These are phyloP conservation scores for Tachyglossus aculeatus DNA, from an alignment of 2,797 vertebrate species.

Conservation along the genomic window DNA sequence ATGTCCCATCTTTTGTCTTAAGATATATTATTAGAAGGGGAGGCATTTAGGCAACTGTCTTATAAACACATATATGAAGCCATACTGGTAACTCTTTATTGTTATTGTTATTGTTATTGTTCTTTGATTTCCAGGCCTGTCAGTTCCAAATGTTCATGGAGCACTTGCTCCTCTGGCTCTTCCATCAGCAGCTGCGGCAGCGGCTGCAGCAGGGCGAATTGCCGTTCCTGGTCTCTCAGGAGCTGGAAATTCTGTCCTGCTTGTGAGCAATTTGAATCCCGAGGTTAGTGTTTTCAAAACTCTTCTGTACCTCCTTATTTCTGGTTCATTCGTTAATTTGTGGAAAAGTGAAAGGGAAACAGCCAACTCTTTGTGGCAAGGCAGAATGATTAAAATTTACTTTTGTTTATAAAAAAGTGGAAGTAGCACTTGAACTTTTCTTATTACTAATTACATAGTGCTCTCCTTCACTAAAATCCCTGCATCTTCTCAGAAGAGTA, in stretches of 20 bases:
- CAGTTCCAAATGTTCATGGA: conserved; percentile 85
- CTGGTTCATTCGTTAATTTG: conserved; percentile 53
- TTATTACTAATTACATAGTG: too few species aligned
- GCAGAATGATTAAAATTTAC: too few species aligned
- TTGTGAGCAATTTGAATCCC: conserved; percentile 94
- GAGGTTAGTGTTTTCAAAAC: conserved; percentile 86
- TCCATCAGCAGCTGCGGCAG: conserved; percentile 82
- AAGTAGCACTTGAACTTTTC: too few species aligned
- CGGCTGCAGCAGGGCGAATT: conserved; percentile 84
- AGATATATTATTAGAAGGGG: too few species aligned
- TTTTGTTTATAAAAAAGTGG: conserved; percentile 8
- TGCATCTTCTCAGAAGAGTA: too few species aligned
- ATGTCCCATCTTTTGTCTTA: too few species aligned
- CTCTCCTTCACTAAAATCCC: too few species aligned
- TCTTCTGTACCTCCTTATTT: conserved; percentile 35
- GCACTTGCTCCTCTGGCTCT: conserved; percentile 86
- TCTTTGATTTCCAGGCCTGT: conserved; percentile 76
- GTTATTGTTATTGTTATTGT: conserved; percentile 62
- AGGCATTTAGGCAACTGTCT: too few species aligned
- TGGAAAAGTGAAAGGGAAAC: conserved; percentile 1
- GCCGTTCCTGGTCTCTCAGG: conserved; percentile 81
- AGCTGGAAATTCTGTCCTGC: conserved; percentile 87
- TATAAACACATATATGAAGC: too few species aligned
- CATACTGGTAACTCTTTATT: conserved; percentile 26
- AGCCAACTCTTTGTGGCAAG: too few species aligned